phyloP scores from a whole-genome alignment of 2,888 invertebrate genomes.

The Ametastegia equiseti region DNA sequence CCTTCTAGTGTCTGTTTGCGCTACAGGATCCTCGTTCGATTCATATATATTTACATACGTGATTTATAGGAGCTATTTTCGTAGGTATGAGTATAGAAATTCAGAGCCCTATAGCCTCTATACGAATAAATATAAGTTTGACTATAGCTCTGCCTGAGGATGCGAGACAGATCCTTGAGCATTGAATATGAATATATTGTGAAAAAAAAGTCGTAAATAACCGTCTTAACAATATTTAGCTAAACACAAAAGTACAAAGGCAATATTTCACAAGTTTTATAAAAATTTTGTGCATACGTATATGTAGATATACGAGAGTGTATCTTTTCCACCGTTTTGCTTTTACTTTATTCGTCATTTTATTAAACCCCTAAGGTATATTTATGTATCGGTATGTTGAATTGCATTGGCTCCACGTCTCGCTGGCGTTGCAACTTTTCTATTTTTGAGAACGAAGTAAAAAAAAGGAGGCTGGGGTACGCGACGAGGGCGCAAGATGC shows the following conservation, averaged over 20 bases:
- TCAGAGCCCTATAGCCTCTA: not conserved
- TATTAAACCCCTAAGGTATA: not conserved
- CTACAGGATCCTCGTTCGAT: not conserved
- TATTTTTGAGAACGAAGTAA: slow-evolving; percentile 48
- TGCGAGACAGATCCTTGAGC: too few relatives aligned
- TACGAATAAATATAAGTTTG: not conserved
- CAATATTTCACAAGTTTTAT: not conserved
- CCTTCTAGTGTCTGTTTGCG: not conserved
- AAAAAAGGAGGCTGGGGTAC: slow-evolving; percentile 12
- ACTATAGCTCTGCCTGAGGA: too few relatives aligned
- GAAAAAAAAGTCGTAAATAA: slow-evolving; percentile 8
- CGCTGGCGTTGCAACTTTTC: slow-evolving; percentile 29
- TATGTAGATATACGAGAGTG: too few relatives aligned
- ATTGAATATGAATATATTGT: not conserved
- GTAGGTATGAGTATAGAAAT: not conserved
- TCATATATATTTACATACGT: not conserved
- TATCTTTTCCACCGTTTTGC: not conserved
- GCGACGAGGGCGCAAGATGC: slow-evolving; percentile 47
- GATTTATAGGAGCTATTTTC: not conserved
- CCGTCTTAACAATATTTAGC: slow-evolving; percentile 26
- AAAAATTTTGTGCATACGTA: not conserved
- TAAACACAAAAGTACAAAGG: not conserved
- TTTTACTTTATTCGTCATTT: not conserved
- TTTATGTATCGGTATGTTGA: not conserved
- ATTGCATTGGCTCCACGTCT: not conserved